phyloP scores from a whole-genome alignment of 2,888 invertebrate genomes.

The Elysia crispata region DNA sequence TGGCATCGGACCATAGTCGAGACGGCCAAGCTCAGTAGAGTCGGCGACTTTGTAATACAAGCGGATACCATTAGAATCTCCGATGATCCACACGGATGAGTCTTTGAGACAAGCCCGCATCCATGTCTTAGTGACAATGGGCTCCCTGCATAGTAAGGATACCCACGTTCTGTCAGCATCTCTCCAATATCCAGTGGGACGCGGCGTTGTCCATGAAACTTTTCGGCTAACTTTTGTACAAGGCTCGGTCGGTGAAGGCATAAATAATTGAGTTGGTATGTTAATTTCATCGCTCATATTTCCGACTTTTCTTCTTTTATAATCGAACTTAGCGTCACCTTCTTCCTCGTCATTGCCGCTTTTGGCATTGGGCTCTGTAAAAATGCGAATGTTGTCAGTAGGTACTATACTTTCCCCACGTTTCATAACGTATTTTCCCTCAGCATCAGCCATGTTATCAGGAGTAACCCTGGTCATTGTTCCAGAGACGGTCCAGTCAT shows the following conservation, averaged over 20 bases:
- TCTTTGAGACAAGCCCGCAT: conserved; percentile 24
- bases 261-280: no score
- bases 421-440: not conserved
- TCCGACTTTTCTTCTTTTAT: no score
- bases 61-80: conserved; percentile 38
- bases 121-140: not conserved
- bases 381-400: no score
- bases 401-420: no score
- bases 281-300: no score
- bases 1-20: not conserved
- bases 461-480: not conserved
- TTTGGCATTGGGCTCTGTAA: no score
- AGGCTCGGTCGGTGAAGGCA: not conserved
- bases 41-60: not conserved
- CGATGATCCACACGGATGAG: conserved; percentile 26
- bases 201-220: conserved; percentile 15
- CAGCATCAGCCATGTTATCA: conserved; percentile 15
- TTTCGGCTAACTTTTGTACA: conserved; percentile 2
- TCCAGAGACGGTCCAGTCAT: conserved; percentile 22
- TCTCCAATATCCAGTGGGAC: conserved; percentile 32
- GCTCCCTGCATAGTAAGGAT: conserved; percentile 19
- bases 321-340: no score
- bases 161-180: not conserved
- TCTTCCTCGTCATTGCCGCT: no score
- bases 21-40: not conserved